Evolutionary conservation across 2,113 vertebrate genomes (phyloP).

Genomic region (Paracanthobrama guichenoti): DNA sequence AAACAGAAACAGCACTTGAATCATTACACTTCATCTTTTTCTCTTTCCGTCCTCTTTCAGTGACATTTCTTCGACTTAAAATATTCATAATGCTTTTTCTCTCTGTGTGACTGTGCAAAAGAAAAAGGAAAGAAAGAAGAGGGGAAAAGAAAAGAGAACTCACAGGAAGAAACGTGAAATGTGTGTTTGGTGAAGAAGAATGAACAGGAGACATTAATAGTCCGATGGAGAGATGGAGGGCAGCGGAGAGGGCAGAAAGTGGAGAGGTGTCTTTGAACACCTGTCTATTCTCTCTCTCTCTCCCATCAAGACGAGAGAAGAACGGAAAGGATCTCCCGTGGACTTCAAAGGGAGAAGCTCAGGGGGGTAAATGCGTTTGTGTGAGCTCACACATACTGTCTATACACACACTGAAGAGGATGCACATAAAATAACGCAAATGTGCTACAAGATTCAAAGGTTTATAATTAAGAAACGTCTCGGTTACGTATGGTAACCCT

Average conservation of each 20-base stretch:
- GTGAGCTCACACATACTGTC: neutral
- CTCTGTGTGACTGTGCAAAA: conserved; percentile 15
- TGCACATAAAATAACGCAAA: neutral
- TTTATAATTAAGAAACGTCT: neutral
- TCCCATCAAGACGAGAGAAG: conserved; percentile 25
- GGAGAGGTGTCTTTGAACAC: conserved; percentile 34
- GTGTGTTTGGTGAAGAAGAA: conserved; percentile 39
- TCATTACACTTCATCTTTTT: conserved; percentile 34
- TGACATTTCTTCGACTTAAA: conserved; percentile 55
- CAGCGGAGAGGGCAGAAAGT: conserved; percentile 27
- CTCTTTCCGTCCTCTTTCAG: conserved; percentile 30
- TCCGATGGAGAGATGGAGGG: neutral
- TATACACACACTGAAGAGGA: neutral
- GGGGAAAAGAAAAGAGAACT: conserved; percentile 4
- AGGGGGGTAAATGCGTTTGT: neutral
- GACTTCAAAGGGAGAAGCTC: conserved; percentile 43
- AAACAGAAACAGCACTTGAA: conserved; percentile 14
- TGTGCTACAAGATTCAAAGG: neutral
- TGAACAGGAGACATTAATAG: conserved; percentile 18
- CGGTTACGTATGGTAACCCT: too few relatives aligned
- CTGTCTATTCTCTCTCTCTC: conserved; percentile 31
- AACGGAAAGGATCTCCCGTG: conserved; percentile 23
- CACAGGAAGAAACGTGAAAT: neutral
- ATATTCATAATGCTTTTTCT: conserved; percentile 56
- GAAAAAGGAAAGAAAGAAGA: neutral